Evolutionary conservation across 2,797 vertebrate genomes (phyloP).

Genomic region (Parauchenoglanis punctatus): DNA sequence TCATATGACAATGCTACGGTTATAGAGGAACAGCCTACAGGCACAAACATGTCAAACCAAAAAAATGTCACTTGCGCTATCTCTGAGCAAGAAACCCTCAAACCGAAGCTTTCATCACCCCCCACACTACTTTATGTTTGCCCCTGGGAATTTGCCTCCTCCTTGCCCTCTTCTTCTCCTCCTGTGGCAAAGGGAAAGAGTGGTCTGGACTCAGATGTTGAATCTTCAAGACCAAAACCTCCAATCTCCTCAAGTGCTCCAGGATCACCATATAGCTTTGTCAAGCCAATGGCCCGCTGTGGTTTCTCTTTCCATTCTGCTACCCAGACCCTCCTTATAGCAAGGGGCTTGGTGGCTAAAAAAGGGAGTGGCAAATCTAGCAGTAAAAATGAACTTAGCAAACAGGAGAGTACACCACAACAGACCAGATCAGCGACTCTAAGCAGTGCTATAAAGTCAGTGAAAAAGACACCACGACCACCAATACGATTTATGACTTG

Average conservation of each 20-base stretch:
- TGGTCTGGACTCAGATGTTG: conserved; percentile 55
- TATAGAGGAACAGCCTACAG: conserved; percentile 54
- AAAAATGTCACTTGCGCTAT: conserved; percentile 81
- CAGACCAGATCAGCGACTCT: conserved; percentile 56
- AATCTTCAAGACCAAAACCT: conserved; percentile 62
- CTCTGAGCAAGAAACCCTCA: conserved; percentile 63
- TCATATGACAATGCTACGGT: conserved; percentile 66
- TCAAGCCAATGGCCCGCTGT: conserved; percentile 65
- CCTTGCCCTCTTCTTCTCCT: conserved; percentile 45
- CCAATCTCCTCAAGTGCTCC: conserved; percentile 74
- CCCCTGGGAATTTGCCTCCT: conserved; percentile 64
- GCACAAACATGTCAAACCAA: conserved; percentile 64
- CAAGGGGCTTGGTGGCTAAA: conserved; percentile 75
- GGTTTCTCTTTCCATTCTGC: conserved; percentile 72
- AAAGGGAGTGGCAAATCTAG: conserved; percentile 53
- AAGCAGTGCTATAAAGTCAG: conserved; percentile 61
- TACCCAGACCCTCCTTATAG: conserved; percentile 74
- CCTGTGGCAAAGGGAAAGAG: conserved; percentile 54
- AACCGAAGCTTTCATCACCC: conserved; percentile 65
- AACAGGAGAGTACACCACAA: conserved; percentile 53
- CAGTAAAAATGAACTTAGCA: conserved; percentile 35
- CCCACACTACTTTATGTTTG: conserved; percentile 59
- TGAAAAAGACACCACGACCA: conserved; percentile 59
- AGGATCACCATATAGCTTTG: conserved; percentile 65
- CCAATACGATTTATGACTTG: conserved; percentile 70